These are phyloP conservation scores for Scleropages formosus DNA, from an alignment of 2,797 vertebrate species.

Conservation along the genomic window DNA sequence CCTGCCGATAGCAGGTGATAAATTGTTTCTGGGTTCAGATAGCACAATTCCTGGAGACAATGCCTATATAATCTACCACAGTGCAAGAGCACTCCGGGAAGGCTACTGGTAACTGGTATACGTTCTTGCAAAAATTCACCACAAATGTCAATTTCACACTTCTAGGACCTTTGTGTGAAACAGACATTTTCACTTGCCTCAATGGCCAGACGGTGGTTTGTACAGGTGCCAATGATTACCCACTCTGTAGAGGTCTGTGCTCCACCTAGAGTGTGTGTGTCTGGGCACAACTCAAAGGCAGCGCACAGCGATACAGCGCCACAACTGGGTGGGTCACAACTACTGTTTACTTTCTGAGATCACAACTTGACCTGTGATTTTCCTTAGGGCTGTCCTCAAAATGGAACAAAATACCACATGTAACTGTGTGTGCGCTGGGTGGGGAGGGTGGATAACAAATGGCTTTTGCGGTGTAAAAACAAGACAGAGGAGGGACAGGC, in stretches of 20 bases:
- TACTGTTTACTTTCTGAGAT: slow-evolving; percentile 9
- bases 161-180: neutral
- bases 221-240: slow-evolving; percentile 34
- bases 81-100: no score
- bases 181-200: neutral
- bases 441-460: no score
- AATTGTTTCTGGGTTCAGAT: neutral
- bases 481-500: neutral
- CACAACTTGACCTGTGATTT: neutral
- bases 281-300: neutral
- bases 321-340: neutral
- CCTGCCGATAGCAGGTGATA: neutral
- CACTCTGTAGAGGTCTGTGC: neutral
- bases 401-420: neutral
- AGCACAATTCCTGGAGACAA: neutral
- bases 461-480: no score
- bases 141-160: slow-evolving; percentile 21
- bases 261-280: slow-evolving; percentile 8
- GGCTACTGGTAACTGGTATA: neutral
- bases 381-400: neutral
- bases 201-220: neutral
- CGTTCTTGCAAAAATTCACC: slow-evolving; percentile 8
- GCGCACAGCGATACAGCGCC: neutral
- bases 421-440: neutral
- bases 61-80: no score